Base-by-base conservation (phyloP, 1,140 invertebrate species). In the Drosophila arizonae region DNA sequence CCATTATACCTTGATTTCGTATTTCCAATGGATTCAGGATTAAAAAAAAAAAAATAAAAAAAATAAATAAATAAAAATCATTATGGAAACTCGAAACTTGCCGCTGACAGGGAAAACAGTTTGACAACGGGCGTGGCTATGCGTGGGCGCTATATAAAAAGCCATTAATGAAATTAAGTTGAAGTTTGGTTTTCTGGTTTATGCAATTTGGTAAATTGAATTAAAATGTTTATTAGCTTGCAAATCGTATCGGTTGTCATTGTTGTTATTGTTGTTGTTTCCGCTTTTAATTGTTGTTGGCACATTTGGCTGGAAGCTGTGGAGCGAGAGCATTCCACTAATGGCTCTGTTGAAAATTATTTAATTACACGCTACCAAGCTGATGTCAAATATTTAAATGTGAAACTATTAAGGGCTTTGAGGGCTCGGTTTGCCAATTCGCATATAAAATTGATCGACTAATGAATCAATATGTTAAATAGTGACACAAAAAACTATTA, bases 171-270 rank as follows among this genome's bases (percentile, higher is more conserved):
- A 87, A 87, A 87, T 87, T 77, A 66, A 87, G 84, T 87, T 87
- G 72, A 87, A 82, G 76, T 79, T 87, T 87, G 79, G 76, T 86
- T 87, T 87, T 86, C 60, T 70, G 63, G 73, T 46, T 79, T 60
- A 57, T 57, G 71, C 73, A 87, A 88, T 87, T 84, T 87, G 66
- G 76, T 71, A 87, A 87, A 87, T 87, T 87, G 84, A 87, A 87
- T 87, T 82, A 77, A 87, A 87, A 87, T 87, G 82, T 87, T 87
- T 87, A 87, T 86, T 86, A 86, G 68, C 67, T 76, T 43, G 60
- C 72, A 64, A 63, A 63, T 62, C 52, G 64, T 48, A 66, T 36
- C 82, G 64, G 60, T 72, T 76, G 68, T 61, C 69, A 57, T 56
- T 60, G 43, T 68, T 69, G 68, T 55, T 65, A 52, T 56, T 60